Base-by-base conservation (phyloP, 2,797 vertebrate genomes). In the Geotrypetes seraphini region DNA sequence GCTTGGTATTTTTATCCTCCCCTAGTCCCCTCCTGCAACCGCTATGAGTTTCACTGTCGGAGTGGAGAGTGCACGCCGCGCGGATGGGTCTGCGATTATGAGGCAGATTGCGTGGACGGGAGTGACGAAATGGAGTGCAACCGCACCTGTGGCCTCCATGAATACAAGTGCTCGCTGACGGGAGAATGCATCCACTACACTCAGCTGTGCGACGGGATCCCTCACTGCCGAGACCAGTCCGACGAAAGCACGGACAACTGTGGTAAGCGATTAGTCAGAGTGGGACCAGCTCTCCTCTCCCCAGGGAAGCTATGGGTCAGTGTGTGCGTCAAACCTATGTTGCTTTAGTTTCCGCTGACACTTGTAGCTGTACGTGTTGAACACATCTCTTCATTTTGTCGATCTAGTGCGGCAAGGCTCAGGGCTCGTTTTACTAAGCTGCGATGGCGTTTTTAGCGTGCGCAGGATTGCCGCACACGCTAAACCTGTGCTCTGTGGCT, bases 31-130 rank as follows among this genome's bases (percentile, higher is more conserved):
- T 8, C 26, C 3, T 92, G 90, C 10, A 72, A 83, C 29, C 71
- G 57, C 3, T 63, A 64, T 1, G 90, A 90, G 47, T 89, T 89
- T 8, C 39, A 17, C 10, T 92, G 91, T 22, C 39, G 44, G 10
- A 74, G 72, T 0, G 76, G 82, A 1, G 86, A 85, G 61, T 91
- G 92, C 31, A 54, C 75, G 4, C 88, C 89, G 0, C 66, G 60
- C 33, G 84, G 80, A 3, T 94, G 92, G 92, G 73, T 50, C 4
- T 96, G 91, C 5, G 88, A 94, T 3, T 57, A 75, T 0, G 89
- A 96, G 53, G 84, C 85, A 0, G 90, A 96, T 66, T 92, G 90
- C 40, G 8, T 47, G 5, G 86, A 93, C 0, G 79, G 68, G 3
- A 86, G 82, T 3, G 89, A 96, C 5, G 88, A 96, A 54, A 51